Conservation (phyloP, 2,113 vertebrate genomes). For the Castor canadensis region DNA sequence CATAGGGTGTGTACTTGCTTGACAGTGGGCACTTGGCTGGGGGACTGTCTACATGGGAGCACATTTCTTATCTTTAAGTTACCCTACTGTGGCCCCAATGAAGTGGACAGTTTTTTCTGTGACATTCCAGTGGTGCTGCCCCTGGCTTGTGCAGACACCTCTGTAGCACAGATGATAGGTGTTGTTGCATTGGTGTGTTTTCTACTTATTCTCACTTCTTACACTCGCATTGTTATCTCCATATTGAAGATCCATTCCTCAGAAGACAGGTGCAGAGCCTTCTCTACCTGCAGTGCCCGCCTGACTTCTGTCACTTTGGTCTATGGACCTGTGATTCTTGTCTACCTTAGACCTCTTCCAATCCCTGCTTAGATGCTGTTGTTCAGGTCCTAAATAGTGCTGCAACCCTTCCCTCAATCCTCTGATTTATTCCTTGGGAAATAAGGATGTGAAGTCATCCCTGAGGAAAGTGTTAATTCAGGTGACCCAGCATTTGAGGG, state of each 20-base stretch:
- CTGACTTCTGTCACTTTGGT: constrained; percentile 66
- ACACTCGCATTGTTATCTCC: constrained; percentile 10
- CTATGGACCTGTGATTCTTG: constrained; percentile 67
- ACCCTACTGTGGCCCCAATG: constrained; percentile 34
- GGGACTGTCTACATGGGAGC: constrained; percentile 32
- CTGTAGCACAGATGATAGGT: neutral
- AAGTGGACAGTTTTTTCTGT: constrained; percentile 64
- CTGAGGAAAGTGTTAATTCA: too few relatives aligned
- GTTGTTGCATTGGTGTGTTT: neutral
- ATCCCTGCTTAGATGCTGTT: too few relatives aligned
- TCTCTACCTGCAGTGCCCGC: constrained; percentile 74
- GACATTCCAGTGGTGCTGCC: constrained; percentile 40
- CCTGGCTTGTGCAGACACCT: constrained; percentile 37
- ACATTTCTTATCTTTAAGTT: constrained; percentile 12
- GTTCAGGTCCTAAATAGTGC: too few relatives aligned
- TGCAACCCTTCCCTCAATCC: too few relatives aligned
- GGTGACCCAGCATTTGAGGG: neutral
- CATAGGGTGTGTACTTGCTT: neutral
- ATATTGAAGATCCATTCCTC: constrained; percentile 55
- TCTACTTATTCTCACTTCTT: constrained; percentile 53
- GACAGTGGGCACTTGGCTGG: constrained; percentile 60
- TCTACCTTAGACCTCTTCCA: constrained; percentile 65
- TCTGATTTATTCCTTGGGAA: too few relatives aligned
- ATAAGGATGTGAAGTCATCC: too few relatives aligned
- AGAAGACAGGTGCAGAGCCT: constrained; percentile 29